These are phyloP conservation scores for Trichomycterus rosablanca DNA, from an alignment of 2,113 vertebrate genomes.

Conservation along the genomic window DNA sequence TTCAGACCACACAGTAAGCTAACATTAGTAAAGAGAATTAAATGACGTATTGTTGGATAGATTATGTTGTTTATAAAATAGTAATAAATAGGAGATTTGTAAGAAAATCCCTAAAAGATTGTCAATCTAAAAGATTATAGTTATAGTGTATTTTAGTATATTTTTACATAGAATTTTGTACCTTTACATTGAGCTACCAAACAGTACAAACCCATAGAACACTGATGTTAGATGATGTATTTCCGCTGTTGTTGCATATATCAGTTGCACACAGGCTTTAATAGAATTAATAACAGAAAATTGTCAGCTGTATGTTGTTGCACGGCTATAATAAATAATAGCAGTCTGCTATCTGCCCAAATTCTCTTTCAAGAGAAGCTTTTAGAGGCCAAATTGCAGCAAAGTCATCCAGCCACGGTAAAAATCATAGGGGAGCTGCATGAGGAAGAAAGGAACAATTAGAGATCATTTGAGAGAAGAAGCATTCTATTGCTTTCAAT, in stretches of 20 bases:
- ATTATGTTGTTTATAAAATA: too few relatives aligned
- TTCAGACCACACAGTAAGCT: too few relatives aligned
- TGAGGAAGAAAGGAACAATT: conserved; percentile 93
- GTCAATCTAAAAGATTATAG: too few relatives aligned
- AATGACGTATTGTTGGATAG: too few relatives aligned
- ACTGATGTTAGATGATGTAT: conserved; percentile 1
- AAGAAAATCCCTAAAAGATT: too few relatives aligned
- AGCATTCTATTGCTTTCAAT: conserved; percentile 83
- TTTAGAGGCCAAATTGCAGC: conserved; percentile 72
- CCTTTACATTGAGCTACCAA: too few relatives aligned
- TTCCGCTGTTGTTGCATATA: conserved; percentile 46
- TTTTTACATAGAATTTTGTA: too few relatives aligned
- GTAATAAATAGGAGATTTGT: too few relatives aligned
- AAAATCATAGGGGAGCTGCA: conserved; percentile 70
- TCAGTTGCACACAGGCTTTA: conserved; percentile 59
- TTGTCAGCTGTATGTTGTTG: conserved; percentile 40
- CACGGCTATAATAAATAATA: conserved; percentile 70
- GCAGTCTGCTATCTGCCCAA: conserved; percentile 64
- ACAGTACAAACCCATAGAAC: neutral
- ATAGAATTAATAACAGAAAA: conserved; percentile 54
- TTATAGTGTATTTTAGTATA: too few relatives aligned
- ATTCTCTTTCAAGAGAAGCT: conserved; percentile 65
- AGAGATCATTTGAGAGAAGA: conserved; percentile 93
- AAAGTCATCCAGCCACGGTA: conserved; percentile 68
- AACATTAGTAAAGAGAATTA: too few relatives aligned